Evolutionary conservation across 2,797 vertebrate genomes (phyloP).

Genomic region (Cottoperca gobio): DNA sequence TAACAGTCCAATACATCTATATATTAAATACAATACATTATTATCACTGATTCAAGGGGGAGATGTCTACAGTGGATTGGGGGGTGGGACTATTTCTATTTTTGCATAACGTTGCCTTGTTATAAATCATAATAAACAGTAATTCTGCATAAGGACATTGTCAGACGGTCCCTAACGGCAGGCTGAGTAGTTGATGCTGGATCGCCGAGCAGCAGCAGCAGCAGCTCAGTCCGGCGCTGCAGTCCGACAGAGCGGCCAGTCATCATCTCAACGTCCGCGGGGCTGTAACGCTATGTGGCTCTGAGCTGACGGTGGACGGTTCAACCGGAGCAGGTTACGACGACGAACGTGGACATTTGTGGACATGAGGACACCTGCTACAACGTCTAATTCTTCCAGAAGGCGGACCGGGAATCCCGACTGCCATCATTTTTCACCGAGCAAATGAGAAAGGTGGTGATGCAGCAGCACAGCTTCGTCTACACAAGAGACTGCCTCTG

Average conservation of each 20-base stretch:
- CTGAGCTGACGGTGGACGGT: conserved; percentile 16
- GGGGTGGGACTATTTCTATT: neutral
- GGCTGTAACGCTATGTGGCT: conserved; percentile 42
- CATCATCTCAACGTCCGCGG: conserved; percentile 40
- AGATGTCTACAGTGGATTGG: neutral
- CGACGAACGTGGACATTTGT: neutral
- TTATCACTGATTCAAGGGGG: too few species aligned
- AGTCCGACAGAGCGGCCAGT: conserved; percentile 60
- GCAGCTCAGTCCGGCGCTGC: conserved; percentile 66
- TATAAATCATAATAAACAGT: neutral
- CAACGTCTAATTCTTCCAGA: conserved; percentile 37
- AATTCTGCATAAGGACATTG: conserved; percentile 2
- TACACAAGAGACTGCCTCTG: conserved; percentile 50
- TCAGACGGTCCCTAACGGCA: conserved; percentile 61
- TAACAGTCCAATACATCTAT: too few species aligned
- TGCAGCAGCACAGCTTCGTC: conserved; percentile 66
- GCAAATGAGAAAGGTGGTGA: conserved; percentile 75
- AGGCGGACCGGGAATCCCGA: conserved; percentile 56
- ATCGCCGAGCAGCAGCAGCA: conserved; percentile 46
- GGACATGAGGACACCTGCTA: conserved; percentile 69
- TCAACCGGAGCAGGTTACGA: neutral
- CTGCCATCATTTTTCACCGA: conserved; percentile 65
- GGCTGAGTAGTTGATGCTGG: conserved; percentile 63
- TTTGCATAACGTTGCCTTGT: neutral
- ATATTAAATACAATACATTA: too few species aligned